phyloP scores from a whole-genome alignment of 2,888 invertebrate genomes.

The Mythimna albipuncta region DNA sequence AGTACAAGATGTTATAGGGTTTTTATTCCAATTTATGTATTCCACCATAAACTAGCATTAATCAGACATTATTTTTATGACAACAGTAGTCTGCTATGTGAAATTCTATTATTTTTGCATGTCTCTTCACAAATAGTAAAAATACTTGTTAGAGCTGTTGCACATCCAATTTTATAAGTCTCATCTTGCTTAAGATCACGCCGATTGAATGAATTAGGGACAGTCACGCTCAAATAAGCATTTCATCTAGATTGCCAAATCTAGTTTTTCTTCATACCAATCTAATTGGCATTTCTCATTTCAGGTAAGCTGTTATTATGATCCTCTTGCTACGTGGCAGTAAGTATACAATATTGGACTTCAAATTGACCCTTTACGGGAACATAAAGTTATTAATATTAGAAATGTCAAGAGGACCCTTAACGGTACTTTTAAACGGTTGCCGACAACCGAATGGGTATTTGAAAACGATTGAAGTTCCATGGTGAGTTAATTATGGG shows the following conservation, averaged over 20 bases:
- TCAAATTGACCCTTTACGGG: constrained; percentile 22
- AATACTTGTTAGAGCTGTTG: constrained; percentile 13
- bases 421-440: constrained; percentile 63
- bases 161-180: constrained; percentile 16
- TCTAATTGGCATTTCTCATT: constrained; percentile 69
- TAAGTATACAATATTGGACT: constrained; percentile 40
- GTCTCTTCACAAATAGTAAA: constrained; percentile 14
- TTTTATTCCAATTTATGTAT: constrained; percentile 15
- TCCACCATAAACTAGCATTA: not conserved
- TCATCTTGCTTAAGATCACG: constrained; percentile 54
- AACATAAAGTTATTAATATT: constrained; percentile 40
- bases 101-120: not conserved
- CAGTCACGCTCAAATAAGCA: constrained; percentile 39
- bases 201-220: constrained; percentile 39
- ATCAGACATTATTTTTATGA: not conserved
- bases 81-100: not conserved
- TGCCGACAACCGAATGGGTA: constrained; percentile 63
- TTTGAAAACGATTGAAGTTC: constrained; percentile 79
- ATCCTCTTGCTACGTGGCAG: constrained; percentile 13
- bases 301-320: constrained; percentile 74
- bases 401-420: constrained; percentile 52
- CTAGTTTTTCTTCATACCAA: constrained; percentile 47
- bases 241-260: constrained; percentile 49
- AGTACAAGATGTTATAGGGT: constrained; percentile 4
- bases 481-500: constrained; percentile 86